Percentiles rank a stretch among this genome's conserved stretches.
Evolutionary conservation across 2,113 vertebrate species (phyloP).

Genomic region (Setophaga kirtlandii): DNA sequence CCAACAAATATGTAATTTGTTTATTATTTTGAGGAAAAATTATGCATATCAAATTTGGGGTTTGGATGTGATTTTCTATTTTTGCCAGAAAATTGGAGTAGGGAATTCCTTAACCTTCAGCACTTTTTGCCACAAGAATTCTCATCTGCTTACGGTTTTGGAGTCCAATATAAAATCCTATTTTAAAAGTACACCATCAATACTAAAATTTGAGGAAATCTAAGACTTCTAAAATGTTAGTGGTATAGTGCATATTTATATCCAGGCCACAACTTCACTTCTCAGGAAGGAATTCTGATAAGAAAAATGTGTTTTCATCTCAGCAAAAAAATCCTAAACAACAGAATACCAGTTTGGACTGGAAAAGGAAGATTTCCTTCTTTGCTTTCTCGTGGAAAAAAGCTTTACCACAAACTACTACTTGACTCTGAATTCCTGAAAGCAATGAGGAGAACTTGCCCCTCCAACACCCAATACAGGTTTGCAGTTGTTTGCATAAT

Average conservation of each 20-base stretch:
- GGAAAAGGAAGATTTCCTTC: neutral
- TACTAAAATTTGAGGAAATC: neutral
- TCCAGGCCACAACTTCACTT: neutral
- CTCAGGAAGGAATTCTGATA: neutral
- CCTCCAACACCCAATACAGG: neutral
- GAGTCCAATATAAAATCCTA: neutral
- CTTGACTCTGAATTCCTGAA: neutral
- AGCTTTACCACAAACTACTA: neutral
- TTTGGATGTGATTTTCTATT: neutral
- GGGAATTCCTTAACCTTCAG: conserved; percentile 4
- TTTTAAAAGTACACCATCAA: neutral
- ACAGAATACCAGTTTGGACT: neutral
- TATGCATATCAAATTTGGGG: neutral
- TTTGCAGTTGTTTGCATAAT: neutral
- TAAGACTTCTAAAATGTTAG: neutral
- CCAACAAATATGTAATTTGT: neutral
- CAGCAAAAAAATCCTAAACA: neutral
- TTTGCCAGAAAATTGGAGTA: neutral
- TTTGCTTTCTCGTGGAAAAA: neutral
- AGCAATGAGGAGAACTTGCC: neutral
- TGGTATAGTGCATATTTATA: neutral
- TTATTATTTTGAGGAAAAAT: neutral
- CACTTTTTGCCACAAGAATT: conserved; percentile 21
- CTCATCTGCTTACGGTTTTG: neutral
- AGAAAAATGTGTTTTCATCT: neutral